Conservation (phyloP, 2,797 vertebrate species). For the Pseudochaenichthys georgianus region DNA sequence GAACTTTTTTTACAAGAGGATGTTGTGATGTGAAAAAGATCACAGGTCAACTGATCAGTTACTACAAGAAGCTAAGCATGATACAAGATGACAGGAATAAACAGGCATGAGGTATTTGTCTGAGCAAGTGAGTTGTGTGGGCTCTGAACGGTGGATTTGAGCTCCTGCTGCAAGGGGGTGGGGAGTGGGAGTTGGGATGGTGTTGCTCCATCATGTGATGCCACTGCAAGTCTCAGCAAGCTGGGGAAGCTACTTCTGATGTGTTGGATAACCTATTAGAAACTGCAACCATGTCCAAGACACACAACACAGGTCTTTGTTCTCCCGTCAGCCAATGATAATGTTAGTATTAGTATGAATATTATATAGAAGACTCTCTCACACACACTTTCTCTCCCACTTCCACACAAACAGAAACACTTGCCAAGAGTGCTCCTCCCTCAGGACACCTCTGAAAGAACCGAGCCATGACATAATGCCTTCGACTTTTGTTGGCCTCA, state of each 20-base stretch:
- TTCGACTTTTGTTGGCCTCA: conserved; percentile 60
- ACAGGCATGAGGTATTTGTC: conserved; percentile 42
- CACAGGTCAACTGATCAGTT: conserved; percentile 16
- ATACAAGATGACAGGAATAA: conserved; percentile 33
- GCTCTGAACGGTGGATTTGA: conserved; percentile 8
- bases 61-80: neutral
- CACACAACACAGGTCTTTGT: conserved; percentile 21
- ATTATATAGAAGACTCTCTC: conserved; percentile 26
- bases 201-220: conserved; percentile 52
- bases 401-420: conserved; percentile 50
- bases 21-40: conserved; percentile 17
- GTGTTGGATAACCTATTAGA: conserved; percentile 20
- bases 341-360: conserved; percentile 29
- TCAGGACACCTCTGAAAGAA: conserved; percentile 58
- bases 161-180: conserved; percentile 13
- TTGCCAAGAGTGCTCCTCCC: conserved; percentile 47
- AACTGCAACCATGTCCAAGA: conserved; percentile 20
- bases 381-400: conserved; percentile 31
- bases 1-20: neutral
- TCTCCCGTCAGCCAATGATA: conserved; percentile 17
- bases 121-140: conserved; percentile 29
- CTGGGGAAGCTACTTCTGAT: conserved; percentile 15
- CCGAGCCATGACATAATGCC: conserved; percentile 62
- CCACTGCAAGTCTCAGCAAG: conserved; percentile 57
- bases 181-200: neutral